These are phyloP conservation scores for Passer domesticus DNA, from an alignment of 2,113 vertebrate species.

Conservation along the genomic window DNA sequence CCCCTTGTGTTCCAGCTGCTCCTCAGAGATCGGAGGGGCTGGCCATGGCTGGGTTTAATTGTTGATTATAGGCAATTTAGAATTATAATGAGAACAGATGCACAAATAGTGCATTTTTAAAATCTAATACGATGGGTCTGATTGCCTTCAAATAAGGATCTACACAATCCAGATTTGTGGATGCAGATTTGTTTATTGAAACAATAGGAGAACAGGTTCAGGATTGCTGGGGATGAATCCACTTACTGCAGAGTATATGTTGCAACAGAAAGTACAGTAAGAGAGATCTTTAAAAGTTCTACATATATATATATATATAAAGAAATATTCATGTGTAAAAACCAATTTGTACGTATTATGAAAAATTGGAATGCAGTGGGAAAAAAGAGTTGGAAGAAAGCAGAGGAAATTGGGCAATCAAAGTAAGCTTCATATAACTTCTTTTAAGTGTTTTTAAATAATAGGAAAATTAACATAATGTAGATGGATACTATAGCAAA, in stretches of 20 bases:
- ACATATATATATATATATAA: background rate
- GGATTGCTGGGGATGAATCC: background rate
- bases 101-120: background rate
- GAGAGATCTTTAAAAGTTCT: background rate
- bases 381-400: background rate
- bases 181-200: background rate
- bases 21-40: fast-evolving
- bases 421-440: background rate
- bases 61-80: background rate
- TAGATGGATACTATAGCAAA: background rate
- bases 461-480: background rate
- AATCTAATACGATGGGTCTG: background rate
- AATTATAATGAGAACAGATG: background rate
- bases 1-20: background rate
- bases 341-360: background rate
- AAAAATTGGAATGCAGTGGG: background rate
- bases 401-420: background rate
- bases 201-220: background rate
- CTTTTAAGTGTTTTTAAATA: background rate
- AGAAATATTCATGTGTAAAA: background rate
- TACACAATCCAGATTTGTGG: background rate
- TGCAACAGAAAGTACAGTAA: background rate
- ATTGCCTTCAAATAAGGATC: background rate
- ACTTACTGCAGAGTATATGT: background rate
- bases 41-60: background rate